phyloP scores from a whole-genome alignment of 2,888 invertebrate genomes.

The Xestobium rufovillosum region DNA sequence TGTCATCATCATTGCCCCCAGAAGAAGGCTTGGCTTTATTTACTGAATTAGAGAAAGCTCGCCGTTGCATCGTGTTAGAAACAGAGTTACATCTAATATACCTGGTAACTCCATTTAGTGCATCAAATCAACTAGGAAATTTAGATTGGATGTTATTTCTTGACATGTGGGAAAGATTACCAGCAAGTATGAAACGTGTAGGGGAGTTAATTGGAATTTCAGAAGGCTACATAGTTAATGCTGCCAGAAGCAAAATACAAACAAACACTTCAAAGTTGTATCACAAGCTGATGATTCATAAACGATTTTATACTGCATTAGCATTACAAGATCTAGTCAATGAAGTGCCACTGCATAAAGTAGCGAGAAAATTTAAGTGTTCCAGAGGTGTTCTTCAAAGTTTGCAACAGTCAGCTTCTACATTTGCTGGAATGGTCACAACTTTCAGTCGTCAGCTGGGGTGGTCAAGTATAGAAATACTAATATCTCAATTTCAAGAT shows the following conservation, averaged over 20 bases:
- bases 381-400: constrained; percentile 87
- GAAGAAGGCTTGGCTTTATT: constrained; percentile 86
- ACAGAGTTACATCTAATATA: constrained; percentile 94
- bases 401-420: constrained; percentile 88
- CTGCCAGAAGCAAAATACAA: constrained; percentile 61
- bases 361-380: constrained; percentile 79
- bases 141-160: constrained; percentile 77
- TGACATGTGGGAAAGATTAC: constrained; percentile 74
- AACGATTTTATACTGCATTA: constrained; percentile 82
- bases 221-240: constrained; percentile 76
- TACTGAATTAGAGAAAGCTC: constrained; percentile 81
- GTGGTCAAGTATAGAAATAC: constrained; percentile 83
- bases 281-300: constrained; percentile 55
- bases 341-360: constrained; percentile 73
- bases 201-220: constrained; percentile 83
- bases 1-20: constrained; percentile 90
- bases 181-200: constrained; percentile 73
- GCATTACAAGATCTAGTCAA: constrained; percentile 89
- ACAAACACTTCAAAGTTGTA: constrained; percentile 45
- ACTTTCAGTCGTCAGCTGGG: constrained; percentile 90
- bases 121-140: constrained; percentile 68
- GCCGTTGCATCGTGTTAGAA: constrained; percentile 85
- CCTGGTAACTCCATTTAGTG: constrained; percentile 88
- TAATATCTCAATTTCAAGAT: constrained; percentile 89
- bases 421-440: constrained; percentile 96